phyloP scores from a whole-genome alignment of 1,140 invertebrate species.

The Temnothorax longispinosus region DNA sequence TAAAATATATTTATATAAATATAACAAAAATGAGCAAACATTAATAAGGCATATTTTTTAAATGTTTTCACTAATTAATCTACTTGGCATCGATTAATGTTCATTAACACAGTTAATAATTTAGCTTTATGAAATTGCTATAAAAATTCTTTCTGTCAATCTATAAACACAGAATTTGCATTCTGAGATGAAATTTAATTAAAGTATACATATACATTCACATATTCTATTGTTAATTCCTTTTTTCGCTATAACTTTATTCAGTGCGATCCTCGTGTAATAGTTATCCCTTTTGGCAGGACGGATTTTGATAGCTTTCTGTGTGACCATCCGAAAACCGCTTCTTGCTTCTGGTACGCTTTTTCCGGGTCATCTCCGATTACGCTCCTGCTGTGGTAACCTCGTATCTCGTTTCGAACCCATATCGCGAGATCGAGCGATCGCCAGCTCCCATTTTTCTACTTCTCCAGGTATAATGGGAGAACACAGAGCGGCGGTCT shows the following conservation, averaged over 20 bases:
- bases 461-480: constrained; percentile 49
- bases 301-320: constrained; percentile 28
- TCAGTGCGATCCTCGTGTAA: not conserved
- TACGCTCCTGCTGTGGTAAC: constrained; percentile 38
- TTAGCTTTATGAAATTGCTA: not conserved
- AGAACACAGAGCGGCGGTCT: constrained; percentile 50
- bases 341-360: constrained; percentile 49
- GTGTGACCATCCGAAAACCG: constrained; percentile 29
- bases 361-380: constrained; percentile 61
- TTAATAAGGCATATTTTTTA: not conserved
- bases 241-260: not conserved
- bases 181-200: not conserved
- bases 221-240: not conserved
- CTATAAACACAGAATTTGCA: not conserved
- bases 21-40: not conserved
- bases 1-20: not conserved
- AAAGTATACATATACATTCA: not conserved
- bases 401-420: constrained; percentile 53
- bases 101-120: not conserved
- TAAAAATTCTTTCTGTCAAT: not conserved
- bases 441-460: constrained; percentile 54
- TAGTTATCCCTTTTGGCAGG: not conserved
- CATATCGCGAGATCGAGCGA: constrained; percentile 53
- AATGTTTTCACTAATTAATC: not conserved
- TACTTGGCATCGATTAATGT: not conserved